phyloP scores from a whole-genome alignment of 2,113 vertebrate species.

The Siniperca chuatsi region DNA sequence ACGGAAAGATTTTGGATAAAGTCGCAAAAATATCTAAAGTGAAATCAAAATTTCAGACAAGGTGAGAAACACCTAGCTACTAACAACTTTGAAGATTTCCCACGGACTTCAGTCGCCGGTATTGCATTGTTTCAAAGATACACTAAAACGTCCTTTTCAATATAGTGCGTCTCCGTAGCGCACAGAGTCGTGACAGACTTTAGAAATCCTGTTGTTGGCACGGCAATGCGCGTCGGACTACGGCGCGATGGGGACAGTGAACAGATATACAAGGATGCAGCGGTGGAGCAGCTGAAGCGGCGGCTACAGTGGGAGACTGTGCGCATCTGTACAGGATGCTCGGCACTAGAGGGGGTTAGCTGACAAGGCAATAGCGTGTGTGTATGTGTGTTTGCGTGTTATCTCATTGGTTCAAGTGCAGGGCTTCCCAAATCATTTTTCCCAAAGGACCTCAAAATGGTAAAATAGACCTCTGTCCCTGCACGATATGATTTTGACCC shows the following conservation, averaged over 20 bases:
- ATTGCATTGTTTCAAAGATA: conserved; percentile 7
- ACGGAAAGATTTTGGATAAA: conserved; percentile 15
- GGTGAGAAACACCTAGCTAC: conserved; percentile 12
- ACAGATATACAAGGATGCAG: conserved; percentile 50
- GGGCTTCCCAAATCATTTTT: conserved; percentile 27
- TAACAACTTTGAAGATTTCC: conserved; percentile 61
- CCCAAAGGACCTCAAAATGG: conserved; percentile 2
- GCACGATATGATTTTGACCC: neutral
- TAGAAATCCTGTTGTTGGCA: conserved; percentile 18
- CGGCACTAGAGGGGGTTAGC: conserved; percentile 93
- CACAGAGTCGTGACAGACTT: conserved; percentile 61
- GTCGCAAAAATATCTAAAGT: conserved; percentile 21
- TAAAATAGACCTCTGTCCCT: neutral
- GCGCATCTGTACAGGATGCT: conserved; percentile 78
- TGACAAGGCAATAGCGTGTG: conserved; percentile 82
- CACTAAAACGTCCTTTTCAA: neutral
- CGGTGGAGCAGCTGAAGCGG: conserved; percentile 56
- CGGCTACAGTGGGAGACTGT: conserved; percentile 59
- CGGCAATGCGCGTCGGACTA: conserved; percentile 13
- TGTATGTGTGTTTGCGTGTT: conserved; percentile 38
- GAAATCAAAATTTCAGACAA: conserved; percentile 11
- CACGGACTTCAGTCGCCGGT: conserved; percentile 33
- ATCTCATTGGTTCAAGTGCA: conserved; percentile 45
- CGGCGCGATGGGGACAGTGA: conserved; percentile 25
- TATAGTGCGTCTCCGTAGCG: conserved; percentile 36